These are phyloP conservation scores for Gymnorhina tibicen DNA, from an alignment of 2,113 vertebrate genomes.

Conservation along the genomic window DNA sequence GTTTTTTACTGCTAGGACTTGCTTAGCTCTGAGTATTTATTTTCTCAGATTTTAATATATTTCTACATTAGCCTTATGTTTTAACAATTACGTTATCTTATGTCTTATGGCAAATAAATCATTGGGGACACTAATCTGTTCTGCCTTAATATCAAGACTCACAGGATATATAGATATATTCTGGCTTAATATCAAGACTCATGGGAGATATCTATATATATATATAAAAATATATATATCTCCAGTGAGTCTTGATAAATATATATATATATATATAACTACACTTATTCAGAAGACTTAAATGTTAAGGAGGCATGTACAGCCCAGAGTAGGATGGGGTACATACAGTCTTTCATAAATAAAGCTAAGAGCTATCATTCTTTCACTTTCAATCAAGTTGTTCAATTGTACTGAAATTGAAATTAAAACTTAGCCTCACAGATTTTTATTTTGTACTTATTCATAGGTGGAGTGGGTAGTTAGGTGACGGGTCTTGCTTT, in stretches of 20 bases:
- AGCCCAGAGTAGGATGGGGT: background rate
- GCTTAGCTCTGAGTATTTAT: background rate
- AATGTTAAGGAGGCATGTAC: background rate
- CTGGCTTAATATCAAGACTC: too few relatives aligned
- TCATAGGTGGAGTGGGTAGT: background rate
- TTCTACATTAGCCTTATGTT: background rate
- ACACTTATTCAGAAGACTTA: background rate
- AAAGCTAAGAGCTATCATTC: background rate
- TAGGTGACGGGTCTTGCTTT: background rate
- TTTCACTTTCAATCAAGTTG: background rate
- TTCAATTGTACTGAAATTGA: background rate
- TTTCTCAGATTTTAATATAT: background rate
- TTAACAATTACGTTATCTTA: background rate
- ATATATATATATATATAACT: background rate
- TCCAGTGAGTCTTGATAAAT: too few relatives aligned
- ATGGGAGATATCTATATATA: background rate
- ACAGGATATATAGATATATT: background rate
- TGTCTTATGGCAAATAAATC: background rate
- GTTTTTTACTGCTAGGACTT: background rate
- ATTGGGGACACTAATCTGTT: background rate
- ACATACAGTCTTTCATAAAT: background rate
- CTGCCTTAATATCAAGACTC: background rate
- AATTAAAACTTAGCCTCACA: background rate
- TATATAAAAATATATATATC: too few relatives aligned
- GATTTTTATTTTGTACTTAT: background rate